Percentiles rank a stretch among this genome's conserved stretches.
Evolutionary conservation across 2,888 invertebrate species (phyloP).

Genomic region (Thyatira batis): DNA sequence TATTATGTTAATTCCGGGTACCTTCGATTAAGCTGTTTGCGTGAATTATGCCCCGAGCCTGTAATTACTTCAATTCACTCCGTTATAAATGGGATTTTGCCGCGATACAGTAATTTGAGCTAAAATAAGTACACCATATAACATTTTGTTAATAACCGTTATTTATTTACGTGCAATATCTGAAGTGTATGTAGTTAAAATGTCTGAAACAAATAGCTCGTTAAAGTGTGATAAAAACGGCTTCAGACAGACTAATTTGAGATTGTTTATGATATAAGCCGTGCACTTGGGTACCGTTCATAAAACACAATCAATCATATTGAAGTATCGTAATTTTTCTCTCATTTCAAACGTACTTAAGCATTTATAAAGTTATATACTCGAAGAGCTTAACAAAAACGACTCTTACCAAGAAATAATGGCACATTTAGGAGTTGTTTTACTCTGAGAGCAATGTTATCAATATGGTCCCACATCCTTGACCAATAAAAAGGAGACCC

Average conservation of each 20-base stretch:
- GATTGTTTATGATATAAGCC: not conserved
- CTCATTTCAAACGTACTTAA: too few species aligned
- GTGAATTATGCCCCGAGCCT: slow-evolving; percentile 47
- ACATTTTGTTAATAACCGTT: slow-evolving; percentile 15
- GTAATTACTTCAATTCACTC: slow-evolving; percentile 42
- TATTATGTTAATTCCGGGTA: slow-evolving; percentile 54
- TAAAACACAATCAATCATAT: too few species aligned
- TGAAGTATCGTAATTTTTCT: too few species aligned
- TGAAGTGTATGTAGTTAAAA: not conserved
- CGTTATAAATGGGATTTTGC: slow-evolving; percentile 42
- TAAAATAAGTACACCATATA: slow-evolving; percentile 19
- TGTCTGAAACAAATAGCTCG: not conserved
- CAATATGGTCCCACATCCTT: not conserved
- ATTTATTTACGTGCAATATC: slow-evolving; percentile 4
- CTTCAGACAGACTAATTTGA: not conserved
- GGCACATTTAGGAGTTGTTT: too few species aligned
- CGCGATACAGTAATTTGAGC: slow-evolving; percentile 33
- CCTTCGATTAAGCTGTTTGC: slow-evolving; percentile 58
- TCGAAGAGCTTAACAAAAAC: too few species aligned
- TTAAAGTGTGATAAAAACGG: not conserved
- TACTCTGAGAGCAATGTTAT: too few species aligned
- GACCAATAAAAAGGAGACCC: not conserved
- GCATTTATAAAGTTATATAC: too few species aligned
- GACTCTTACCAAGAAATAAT: too few species aligned
- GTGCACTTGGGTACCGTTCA: not conserved